A percentile compares a stretch with the other conserved stretches of the same genome.
phyloP scores from a whole-genome alignment of 2,113 vertebrate species.

The Brevimyrus niger region DNA sequence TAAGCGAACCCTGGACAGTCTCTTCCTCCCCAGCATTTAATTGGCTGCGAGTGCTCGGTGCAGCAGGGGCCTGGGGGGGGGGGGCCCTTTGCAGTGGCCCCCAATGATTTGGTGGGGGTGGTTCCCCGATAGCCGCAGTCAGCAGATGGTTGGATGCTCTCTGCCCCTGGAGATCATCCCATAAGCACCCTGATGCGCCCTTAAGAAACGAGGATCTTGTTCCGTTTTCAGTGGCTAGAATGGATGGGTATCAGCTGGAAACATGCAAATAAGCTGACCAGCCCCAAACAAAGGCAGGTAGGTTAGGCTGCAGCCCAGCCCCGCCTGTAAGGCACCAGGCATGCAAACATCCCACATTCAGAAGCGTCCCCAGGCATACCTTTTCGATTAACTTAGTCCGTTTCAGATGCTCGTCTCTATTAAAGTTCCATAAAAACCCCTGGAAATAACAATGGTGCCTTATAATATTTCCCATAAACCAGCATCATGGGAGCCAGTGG shows the following conservation, averaged over 20 bases:
- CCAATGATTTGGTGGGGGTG: background rate
- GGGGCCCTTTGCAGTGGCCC: background rate
- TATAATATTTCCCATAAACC: constrained; percentile 24
- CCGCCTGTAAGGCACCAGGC: background rate
- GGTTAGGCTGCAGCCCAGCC: background rate
- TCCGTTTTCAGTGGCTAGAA: background rate
- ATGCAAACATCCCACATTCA: background rate
- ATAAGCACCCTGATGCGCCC: background rate
- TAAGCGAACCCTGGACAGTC: constrained; percentile 27
- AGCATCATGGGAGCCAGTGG: constrained; percentile 3
- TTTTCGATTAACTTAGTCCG: constrained; percentile 15
- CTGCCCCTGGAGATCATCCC: constrained; percentile 21
- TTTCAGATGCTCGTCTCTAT: constrained; percentile 20
- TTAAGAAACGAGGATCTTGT: background rate
- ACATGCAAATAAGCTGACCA: background rate
- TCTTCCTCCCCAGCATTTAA: background rate
- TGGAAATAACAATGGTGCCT: constrained; percentile 16
- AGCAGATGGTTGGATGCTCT: background rate
- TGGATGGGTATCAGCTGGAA: background rate
- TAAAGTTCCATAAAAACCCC: constrained; percentile 19
- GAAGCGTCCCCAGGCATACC: background rate
- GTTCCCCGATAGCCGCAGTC: background rate
- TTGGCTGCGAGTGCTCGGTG: constrained; percentile 7
- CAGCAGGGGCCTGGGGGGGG: background rate
- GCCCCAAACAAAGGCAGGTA: background rate